Conservation (phyloP, 1,140 invertebrate genomes). For the Matsumurasca onukii region DNA sequence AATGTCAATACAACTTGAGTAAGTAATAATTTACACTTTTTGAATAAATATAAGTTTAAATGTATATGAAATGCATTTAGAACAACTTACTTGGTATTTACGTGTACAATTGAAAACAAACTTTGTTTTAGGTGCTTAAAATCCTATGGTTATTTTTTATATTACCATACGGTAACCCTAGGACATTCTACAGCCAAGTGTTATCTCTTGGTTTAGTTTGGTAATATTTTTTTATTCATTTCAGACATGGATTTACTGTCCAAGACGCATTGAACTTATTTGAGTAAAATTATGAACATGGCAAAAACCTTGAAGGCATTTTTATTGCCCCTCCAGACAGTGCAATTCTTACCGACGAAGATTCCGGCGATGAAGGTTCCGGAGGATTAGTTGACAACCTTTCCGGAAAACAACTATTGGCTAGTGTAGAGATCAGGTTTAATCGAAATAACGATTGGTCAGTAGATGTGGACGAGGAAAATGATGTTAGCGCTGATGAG, state of each 20-base stretch:
- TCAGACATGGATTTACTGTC: slow-evolving; percentile 15
- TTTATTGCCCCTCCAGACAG: slow-evolving; percentile 36
- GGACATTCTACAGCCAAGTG: neutral
- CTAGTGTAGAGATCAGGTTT: slow-evolving; percentile 33
- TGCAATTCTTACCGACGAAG: slow-evolving; percentile 33
- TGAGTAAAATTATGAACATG: slow-evolving; percentile 16
- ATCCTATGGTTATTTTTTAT: neutral
- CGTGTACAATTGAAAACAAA: neutral
- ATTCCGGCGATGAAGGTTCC: slow-evolving; percentile 38
- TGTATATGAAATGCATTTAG: neutral
- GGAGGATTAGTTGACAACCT: slow-evolving; percentile 39
- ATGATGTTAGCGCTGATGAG: neutral
- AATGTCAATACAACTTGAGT: neutral
- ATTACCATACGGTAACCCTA: neutral
- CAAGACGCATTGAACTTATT: slow-evolving; percentile 23
- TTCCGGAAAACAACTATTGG: slow-evolving; percentile 31
- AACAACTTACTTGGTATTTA: neutral
- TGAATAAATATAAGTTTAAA: neutral
- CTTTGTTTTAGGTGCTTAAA: neutral
- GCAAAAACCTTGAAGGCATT: slow-evolving; percentile 7
- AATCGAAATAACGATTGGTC: slow-evolving; percentile 22
- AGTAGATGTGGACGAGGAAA: slow-evolving; percentile 20
- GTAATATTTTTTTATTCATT: neutral
- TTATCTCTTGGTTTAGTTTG: neutral
- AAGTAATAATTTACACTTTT: neutral